Evolutionary conservation across 2,113 vertebrate species (phyloP).

Genomic region (Corythornis vintsioides): DNA sequence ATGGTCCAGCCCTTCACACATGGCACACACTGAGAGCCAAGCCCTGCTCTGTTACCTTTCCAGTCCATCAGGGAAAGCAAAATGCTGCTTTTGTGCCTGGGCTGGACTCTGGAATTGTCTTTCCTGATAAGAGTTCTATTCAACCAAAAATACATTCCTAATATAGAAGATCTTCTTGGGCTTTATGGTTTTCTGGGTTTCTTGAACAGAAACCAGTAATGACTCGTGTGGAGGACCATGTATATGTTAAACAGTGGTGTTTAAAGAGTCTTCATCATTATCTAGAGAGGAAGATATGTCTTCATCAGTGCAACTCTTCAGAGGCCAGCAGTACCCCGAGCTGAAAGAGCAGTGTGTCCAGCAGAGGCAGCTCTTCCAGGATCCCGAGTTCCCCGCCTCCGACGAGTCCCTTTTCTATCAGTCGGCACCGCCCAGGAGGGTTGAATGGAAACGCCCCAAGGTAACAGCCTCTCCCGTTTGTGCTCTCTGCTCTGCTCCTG

Average conservation of each 20-base stretch:
- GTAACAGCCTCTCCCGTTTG: constrained; percentile 64
- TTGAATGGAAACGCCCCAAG: constrained; percentile 91
- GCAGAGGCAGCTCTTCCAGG: constrained; percentile 84
- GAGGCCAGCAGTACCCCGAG: constrained; percentile 83
- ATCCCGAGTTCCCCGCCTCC: constrained; percentile 86
- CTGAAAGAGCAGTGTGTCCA: constrained; percentile 82
- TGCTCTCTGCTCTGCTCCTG: not conserved
- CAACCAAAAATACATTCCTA: not conserved
- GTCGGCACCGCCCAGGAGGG: constrained; percentile 70
- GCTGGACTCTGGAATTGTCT: not conserved
- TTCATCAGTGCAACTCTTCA: constrained; percentile 74
- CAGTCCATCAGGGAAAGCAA: not conserved
- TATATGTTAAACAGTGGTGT: not conserved
- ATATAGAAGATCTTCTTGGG: not conserved
- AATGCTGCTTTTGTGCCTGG: not conserved
- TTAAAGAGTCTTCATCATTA: not conserved
- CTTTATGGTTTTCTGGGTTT: not conserved
- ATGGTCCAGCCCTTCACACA: not conserved
- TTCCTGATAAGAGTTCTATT: not conserved
- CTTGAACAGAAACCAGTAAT: not conserved
- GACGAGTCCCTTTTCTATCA: constrained; percentile 85
- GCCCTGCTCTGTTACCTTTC: not conserved
- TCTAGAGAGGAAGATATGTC: constrained; percentile 73
- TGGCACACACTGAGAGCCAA: not conserved
- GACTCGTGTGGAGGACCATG: not conserved